Conservation (phyloP, 2,888 invertebrate species). For the Aphidius colemani region DNA sequence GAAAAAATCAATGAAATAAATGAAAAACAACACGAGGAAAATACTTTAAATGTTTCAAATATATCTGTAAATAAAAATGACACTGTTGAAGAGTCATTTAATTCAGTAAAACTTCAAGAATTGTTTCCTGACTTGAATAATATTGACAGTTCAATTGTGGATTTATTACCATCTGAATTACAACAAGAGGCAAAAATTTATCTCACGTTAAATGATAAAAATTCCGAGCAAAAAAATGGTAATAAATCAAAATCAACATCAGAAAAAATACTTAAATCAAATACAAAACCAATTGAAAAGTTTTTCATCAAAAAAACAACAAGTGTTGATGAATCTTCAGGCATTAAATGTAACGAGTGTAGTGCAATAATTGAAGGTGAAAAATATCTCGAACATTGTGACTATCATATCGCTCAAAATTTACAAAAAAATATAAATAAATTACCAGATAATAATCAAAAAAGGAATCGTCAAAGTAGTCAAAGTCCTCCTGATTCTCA, state of each 20-base stretch:
- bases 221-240: slow-evolving; percentile 26
- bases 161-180: slow-evolving; percentile 54
- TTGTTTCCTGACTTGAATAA: slow-evolving; percentile 59
- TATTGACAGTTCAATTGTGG: slow-evolving; percentile 54
- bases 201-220: slow-evolving; percentile 31
- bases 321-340: slow-evolving; percentile 45
- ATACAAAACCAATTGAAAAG: slow-evolving; percentile 46
- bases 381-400: slow-evolving; percentile 75
- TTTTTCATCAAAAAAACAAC: slow-evolving; percentile 60
- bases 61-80: not conserved
- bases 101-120: slow-evolving; percentile 46
- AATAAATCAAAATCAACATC: slow-evolving; percentile 29
- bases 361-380: slow-evolving; percentile 65
- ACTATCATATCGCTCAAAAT: slow-evolving; percentile 78
- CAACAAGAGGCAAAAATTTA: slow-evolving; percentile 50
- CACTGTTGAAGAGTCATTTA: slow-evolving; percentile 8
- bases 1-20: slow-evolving; percentile 12
- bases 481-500: slow-evolving; percentile 22
- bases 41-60: not conserved
- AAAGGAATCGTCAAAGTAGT: slow-evolving; percentile 11
- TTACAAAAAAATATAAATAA: slow-evolving; percentile 71
- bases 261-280: slow-evolving; percentile 31
- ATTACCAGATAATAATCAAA: slow-evolving; percentile 30
- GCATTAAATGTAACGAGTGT: slow-evolving; percentile 72
- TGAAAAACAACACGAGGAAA: not conserved